phyloP scores from a whole-genome alignment of 2,113 vertebrate genomes.

The Poeciliopsis retropinna region DNA sequence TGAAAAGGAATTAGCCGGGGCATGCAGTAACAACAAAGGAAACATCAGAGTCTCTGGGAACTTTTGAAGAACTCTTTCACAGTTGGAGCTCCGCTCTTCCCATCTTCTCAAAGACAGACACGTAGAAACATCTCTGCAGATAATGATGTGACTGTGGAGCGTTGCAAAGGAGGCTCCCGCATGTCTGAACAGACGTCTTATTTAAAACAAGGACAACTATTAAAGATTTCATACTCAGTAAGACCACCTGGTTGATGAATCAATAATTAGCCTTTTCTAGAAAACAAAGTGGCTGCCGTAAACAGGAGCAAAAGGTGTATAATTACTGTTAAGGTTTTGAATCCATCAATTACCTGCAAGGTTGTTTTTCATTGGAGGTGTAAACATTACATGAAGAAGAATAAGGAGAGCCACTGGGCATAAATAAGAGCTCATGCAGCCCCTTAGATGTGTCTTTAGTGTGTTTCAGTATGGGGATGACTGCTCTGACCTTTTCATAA shows the following conservation, averaged over 20 bases:
- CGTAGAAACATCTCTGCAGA: conserved; percentile 18
- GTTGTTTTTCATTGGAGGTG: conserved; percentile 21
- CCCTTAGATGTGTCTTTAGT: neutral
- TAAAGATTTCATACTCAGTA: neutral
- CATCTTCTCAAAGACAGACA: conserved; percentile 19
- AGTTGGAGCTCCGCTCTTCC: conserved; percentile 16
- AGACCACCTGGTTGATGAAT: conserved; percentile 19
- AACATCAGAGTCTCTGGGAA: neutral
- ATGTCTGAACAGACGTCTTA: neutral
- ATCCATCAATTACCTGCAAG: conserved; percentile 28
- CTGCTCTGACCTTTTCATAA: conserved; percentile 57
- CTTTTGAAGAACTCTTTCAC: conserved; percentile 18
- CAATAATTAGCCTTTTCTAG: conserved; percentile 9
- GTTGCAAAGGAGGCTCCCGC: neutral
- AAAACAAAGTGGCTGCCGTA: conserved; percentile 9
- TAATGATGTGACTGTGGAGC: conserved; percentile 5
- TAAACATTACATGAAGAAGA: conserved; percentile 21
- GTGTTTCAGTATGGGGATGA: conserved; percentile 32
- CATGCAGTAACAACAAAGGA: neutral
- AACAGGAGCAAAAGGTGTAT: conserved; percentile 30
- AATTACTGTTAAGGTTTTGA: conserved; percentile 17
- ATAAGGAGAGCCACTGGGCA: neutral
- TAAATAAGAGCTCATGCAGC: conserved; percentile 26
- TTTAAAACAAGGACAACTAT: conserved; percentile 4
- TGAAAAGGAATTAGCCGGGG: neutral